Conservation (phyloP, 2,888 invertebrate species). For the Agrochola litura region DNA sequence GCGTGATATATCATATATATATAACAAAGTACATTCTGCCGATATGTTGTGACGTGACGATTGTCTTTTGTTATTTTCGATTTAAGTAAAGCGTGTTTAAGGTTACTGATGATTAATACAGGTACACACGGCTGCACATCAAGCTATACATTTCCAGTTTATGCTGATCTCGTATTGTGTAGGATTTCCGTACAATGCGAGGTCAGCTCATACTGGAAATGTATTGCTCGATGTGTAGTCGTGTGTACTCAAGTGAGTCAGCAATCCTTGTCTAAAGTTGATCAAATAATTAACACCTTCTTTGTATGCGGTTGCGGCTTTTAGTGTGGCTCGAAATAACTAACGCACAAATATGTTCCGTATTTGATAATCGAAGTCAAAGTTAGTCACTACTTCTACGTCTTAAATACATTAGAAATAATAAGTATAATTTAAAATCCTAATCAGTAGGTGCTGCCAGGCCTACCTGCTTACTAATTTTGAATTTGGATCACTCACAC, state of each 20-base stretch:
- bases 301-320: not conserved
- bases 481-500: not conserved
- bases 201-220: too few species aligned
- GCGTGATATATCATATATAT: too few species aligned
- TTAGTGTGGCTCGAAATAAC: not conserved
- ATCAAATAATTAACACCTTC: constrained; percentile 19
- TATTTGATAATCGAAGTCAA: not conserved
- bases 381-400: not conserved
- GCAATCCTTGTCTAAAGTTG: not conserved
- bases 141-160: too few species aligned
- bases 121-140: too few species aligned
- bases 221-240: too few species aligned
- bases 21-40: not conserved
- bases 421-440: constrained; percentile 9
- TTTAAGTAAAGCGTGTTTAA: not conserved
- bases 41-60: not conserved
- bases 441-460: not conserved
- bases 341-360: not conserved
- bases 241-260: not conserved
- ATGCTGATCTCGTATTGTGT: too few species aligned
- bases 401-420: not conserved
- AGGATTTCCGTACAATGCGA: too few species aligned
- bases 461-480: not conserved
- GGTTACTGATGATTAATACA: not conserved
- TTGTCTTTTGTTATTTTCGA: not conserved